These are phyloP conservation scores for Saccostrea cuccullata DNA, from an alignment of 1,140 invertebrate genomes.

Conservation along the genomic window DNA sequence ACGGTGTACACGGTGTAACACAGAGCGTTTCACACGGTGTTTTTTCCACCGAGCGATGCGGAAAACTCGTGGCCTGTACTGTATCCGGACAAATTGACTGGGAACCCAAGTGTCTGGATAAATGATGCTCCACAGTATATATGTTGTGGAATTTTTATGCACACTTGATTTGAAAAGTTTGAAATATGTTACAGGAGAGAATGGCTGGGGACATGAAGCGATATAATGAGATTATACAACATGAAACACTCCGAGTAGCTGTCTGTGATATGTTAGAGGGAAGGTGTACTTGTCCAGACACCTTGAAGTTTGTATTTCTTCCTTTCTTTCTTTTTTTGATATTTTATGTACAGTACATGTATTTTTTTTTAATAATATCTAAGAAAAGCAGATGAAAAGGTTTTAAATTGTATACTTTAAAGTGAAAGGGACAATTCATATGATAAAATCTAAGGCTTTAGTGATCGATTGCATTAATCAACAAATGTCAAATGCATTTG, in stretches of 20 bases:
- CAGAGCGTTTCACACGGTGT: no score
- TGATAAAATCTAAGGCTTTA: no score
- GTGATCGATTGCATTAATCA: no score
- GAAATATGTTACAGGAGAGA: constrained; percentile 76
- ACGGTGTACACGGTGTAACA: no score
- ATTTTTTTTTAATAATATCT: background rate
- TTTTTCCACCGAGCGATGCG: no score
- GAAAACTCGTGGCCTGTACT: no score
- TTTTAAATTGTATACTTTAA: background rate
- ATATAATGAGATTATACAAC: constrained; percentile 82
- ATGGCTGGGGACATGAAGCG: constrained; percentile 79
- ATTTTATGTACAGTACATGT: background rate
- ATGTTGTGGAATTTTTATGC: background rate
- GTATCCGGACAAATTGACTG: no score
- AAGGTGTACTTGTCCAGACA: constrained; percentile 69
- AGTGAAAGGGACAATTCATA: no score
- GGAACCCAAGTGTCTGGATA: no score
- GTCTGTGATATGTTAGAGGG: constrained; percentile 82
- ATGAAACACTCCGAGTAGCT: constrained; percentile 82
- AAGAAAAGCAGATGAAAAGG: background rate
- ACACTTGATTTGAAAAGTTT: background rate
- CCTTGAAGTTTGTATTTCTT: constrained; percentile 64
- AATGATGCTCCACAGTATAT: no score
- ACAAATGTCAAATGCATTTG: background rate
- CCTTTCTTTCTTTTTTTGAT: no score